Evolutionary conservation across 2,113 vertebrate species (phyloP).

Genomic region (Cavia aperea): DNA sequence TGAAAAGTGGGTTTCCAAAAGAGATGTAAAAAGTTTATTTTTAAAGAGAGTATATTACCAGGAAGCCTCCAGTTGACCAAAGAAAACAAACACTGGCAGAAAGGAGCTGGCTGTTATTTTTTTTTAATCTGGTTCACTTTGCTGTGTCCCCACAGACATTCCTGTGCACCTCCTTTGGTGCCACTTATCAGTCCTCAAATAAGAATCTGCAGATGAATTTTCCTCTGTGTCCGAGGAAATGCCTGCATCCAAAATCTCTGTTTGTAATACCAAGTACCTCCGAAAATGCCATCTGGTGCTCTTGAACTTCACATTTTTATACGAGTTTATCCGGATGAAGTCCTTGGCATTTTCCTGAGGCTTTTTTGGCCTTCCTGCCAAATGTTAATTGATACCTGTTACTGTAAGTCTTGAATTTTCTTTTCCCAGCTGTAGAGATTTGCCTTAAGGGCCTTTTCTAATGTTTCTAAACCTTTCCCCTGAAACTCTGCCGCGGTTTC

Average conservation of each 20-base stretch:
- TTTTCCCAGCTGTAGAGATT: conserved; percentile 61
- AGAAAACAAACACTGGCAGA: conserved; percentile 29
- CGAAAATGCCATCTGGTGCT: conserved; percentile 64
- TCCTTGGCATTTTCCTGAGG: conserved; percentile 68
- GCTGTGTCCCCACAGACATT: neutral
- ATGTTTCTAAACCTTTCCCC: conserved; percentile 51
- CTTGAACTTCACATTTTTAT: conserved; percentile 57
- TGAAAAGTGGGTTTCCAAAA: conserved; percentile 31
- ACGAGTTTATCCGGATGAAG: conserved; percentile 68
- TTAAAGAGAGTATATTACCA: neutral
- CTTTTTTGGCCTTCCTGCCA: conserved; percentile 67
- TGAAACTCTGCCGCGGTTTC: conserved; percentile 36
- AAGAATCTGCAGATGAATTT: conserved; percentile 43
- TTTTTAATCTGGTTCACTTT: neutral
- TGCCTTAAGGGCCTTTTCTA: conserved; percentile 50
- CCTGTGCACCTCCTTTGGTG: neutral
- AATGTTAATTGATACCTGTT: conserved; percentile 68
- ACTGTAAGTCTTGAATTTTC: conserved; percentile 63
- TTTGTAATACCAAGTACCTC: conserved; percentile 45
- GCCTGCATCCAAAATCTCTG: conserved; percentile 60
- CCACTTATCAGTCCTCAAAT: conserved; percentile 27
- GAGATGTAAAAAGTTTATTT: neutral
- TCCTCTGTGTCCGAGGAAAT: conserved; percentile 49
- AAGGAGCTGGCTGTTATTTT: neutral
- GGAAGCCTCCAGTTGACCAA: conserved; percentile 5